These are phyloP conservation scores for Ia io DNA, from an alignment of 2,113 vertebrate genomes.

Conservation along the genomic window DNA sequence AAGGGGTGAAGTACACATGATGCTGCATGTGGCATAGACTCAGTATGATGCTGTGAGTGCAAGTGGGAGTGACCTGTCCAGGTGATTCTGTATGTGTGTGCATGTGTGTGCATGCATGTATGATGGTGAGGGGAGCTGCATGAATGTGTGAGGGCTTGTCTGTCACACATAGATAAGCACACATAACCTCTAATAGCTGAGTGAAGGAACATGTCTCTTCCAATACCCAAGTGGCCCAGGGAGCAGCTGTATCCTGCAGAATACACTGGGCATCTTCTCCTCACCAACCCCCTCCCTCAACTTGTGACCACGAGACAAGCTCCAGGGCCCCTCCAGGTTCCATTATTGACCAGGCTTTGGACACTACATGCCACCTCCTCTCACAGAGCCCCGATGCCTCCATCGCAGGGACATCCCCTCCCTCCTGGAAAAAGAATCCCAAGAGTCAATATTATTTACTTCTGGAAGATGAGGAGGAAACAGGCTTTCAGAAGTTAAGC, in stretches of 20 bases:
- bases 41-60: background rate
- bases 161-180: background rate
- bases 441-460: background rate
- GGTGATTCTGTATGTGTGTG: too few species aligned
- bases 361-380: background rate
- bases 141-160: background rate
- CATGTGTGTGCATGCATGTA: background rate
- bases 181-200: background rate
- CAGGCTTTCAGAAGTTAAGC: background rate
- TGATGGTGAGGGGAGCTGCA: background rate
- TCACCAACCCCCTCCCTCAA: background rate
- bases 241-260: background rate
- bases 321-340: background rate
- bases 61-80: background rate
- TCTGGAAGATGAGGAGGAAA: background rate
- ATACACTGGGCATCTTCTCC: background rate
- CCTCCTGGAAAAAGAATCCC: background rate
- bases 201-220: background rate
- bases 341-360: background rate
- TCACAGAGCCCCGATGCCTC: background rate
- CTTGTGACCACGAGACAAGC: background rate
- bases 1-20: fast-evolving
- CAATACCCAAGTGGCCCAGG: background rate
- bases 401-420: background rate
- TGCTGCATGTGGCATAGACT: background rate